phyloP scores from a whole-genome alignment of 2,797 vertebrate genomes.

The Aulostomus chinensis region DNA sequence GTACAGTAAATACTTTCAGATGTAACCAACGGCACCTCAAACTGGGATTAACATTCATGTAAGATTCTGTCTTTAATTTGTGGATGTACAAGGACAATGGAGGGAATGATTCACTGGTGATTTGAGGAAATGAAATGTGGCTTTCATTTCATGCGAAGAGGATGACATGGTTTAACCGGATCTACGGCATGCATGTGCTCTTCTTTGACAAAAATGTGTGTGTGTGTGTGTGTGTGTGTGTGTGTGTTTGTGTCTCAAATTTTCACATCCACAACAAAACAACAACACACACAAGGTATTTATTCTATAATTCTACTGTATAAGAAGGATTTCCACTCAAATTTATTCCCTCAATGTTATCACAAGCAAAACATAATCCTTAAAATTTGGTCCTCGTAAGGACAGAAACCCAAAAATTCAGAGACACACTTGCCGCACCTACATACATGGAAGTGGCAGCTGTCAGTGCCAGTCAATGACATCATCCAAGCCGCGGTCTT shows the following conservation, averaged over 20 bases:
- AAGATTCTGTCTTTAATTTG: constrained; percentile 1
- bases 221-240: too few relatives aligned
- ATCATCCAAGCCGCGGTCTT: constrained; percentile 54
- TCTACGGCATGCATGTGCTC: constrained; percentile 10
- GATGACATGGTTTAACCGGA: constrained; percentile 6
- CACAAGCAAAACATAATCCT: too few relatives aligned
- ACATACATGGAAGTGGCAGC: constrained; percentile 54
- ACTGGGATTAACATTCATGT: not conserved
- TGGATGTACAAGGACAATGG: constrained; percentile 1
- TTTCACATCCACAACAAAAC: too few relatives aligned
- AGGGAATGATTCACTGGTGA: constrained; percentile 3
- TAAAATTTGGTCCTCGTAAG: not conserved
- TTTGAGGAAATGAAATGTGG: constrained; percentile 7
- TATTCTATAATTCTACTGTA: too few relatives aligned
- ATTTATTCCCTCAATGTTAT: too few relatives aligned
- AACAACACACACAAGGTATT: too few relatives aligned
- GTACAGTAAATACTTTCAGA: too few relatives aligned
- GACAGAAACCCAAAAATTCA: constrained; percentile 1
- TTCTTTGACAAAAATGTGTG: constrained; percentile 14
- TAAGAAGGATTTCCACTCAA: too few relatives aligned
- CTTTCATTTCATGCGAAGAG: constrained; percentile 17
- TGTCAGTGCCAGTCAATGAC: constrained; percentile 68
- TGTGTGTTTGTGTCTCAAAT: too few relatives aligned
- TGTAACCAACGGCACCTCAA: not conserved
- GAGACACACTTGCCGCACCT: constrained; percentile 30